Evolutionary conservation across 1,140 invertebrate species (phyloP).

Genomic region (Pseudomyrmex flavicornis): DNA sequence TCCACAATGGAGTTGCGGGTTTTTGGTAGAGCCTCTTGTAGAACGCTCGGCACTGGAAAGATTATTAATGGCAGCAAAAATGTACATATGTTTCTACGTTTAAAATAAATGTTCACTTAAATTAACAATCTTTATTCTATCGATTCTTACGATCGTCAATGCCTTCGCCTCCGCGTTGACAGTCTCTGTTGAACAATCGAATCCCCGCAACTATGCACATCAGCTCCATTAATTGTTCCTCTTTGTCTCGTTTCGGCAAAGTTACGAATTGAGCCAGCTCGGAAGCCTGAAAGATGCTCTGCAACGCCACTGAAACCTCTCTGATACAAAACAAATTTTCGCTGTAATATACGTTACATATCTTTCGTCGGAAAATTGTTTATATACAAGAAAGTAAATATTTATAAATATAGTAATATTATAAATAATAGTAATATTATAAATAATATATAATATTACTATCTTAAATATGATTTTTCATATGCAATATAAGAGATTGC

Average conservation of each 20-base stretch:
- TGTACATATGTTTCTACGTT: not conserved
- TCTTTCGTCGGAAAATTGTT: not conserved
- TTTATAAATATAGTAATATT: not conserved
- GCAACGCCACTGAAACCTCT: conserved; percentile 88
- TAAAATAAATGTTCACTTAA: not conserved
- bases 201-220: conserved; percentile 88
- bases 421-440: too few relatives aligned
- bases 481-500: not conserved
- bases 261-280: conserved; percentile 89
- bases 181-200: conserved; percentile 89
- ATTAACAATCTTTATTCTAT: conserved; percentile 3
- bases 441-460: too few relatives aligned
- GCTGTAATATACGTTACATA: not conserved
- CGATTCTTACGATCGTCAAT: conserved; percentile 87
- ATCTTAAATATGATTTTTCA: too few relatives aligned
- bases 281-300: conserved; percentile 90
- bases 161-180: conserved; percentile 87
- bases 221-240: conserved; percentile 86
- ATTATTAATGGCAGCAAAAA: not conserved
- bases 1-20: conserved; percentile 85
- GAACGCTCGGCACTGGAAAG: conserved; percentile 86
- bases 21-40: conserved; percentile 86
- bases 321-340: conserved; percentile 53
- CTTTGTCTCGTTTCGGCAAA: conserved; percentile 85
- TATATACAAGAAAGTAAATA: not conserved